A percentile compares a stretch with the other conserved stretches of the same genome.
phyloP scores from a whole-genome alignment of 2,797 vertebrate genomes.

The Mormyrops attenuatus region DNA sequence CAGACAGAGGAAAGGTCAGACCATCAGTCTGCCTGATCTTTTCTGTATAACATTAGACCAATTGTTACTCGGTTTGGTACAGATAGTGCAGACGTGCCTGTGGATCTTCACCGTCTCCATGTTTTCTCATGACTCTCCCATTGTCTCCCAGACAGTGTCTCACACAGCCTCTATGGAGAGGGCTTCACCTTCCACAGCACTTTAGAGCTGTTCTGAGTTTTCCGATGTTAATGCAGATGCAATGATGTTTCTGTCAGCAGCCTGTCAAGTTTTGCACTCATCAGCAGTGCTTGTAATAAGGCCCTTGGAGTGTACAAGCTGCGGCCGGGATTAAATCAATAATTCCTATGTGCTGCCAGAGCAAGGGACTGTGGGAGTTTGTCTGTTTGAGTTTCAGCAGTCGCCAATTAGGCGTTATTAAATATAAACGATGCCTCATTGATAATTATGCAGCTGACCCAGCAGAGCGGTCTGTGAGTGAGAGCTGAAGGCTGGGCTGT shows the following conservation, averaged over 20 bases:
- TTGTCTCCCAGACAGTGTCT: background rate
- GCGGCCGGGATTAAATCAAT: constrained; percentile 2
- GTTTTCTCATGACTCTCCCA: background rate
- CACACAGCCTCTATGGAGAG: background rate
- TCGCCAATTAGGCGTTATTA: constrained; percentile 9
- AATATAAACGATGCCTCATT: constrained; percentile 1
- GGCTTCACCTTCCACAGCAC: background rate
- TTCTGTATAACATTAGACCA: background rate
- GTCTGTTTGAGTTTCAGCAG: background rate
- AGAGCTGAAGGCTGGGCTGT: background rate
- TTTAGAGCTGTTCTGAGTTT: background rate
- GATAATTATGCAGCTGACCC: background rate
- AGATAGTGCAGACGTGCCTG: background rate
- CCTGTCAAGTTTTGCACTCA: background rate
- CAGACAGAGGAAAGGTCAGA: background rate
- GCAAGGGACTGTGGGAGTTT: constrained; percentile 10
- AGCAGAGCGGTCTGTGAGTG: background rate
- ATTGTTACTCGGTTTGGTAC: background rate
- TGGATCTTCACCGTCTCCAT: background rate
- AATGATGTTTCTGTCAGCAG: constrained; percentile 12
- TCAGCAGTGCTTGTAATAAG: constrained; percentile 4
- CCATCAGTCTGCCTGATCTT: background rate
- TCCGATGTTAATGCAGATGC: background rate
- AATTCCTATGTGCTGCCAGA: background rate
- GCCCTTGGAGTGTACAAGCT: constrained; percentile 4